These are phyloP conservation scores for Chiloscyllium plagiosum DNA, from an alignment of 2,113 vertebrate species.

Conservation along the genomic window DNA sequence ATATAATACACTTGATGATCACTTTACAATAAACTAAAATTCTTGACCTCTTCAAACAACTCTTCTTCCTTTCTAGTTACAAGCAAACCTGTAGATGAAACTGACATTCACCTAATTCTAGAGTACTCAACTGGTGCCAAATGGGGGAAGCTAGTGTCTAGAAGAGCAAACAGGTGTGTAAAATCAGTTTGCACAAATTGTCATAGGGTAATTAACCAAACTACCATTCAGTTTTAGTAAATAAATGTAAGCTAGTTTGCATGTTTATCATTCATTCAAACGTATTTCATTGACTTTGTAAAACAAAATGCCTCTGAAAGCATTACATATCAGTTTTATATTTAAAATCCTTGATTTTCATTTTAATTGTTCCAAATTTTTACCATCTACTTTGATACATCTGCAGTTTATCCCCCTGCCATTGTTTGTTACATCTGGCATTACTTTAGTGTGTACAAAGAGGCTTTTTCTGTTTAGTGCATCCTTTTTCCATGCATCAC, in stretches of 20 bases:
- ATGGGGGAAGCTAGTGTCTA: constrained; percentile 64
- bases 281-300: not conserved
- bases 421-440: not conserved
- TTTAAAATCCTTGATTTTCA: not conserved
- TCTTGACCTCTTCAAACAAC: not conserved
- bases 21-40: not conserved
- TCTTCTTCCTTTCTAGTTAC: constrained; percentile 53
- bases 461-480: not conserved
- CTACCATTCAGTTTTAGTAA: not conserved
- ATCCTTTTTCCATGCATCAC: not conserved
- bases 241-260: not conserved
- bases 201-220: not conserved
- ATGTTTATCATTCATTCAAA: not conserved
- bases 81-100: constrained; percentile 62
- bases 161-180: constrained; percentile 68
- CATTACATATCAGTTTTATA: not conserved
- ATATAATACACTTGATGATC: too few species aligned
- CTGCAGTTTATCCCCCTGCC: not conserved
- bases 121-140: constrained; percentile 65
- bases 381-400: not conserved
- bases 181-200: not conserved
- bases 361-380: not conserved
- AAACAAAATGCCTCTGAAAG: not conserved
- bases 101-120: constrained; percentile 70
- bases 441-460: too few species aligned